Conservation (phyloP, 2,797 vertebrate species). For the Alcedo atthis region DNA sequence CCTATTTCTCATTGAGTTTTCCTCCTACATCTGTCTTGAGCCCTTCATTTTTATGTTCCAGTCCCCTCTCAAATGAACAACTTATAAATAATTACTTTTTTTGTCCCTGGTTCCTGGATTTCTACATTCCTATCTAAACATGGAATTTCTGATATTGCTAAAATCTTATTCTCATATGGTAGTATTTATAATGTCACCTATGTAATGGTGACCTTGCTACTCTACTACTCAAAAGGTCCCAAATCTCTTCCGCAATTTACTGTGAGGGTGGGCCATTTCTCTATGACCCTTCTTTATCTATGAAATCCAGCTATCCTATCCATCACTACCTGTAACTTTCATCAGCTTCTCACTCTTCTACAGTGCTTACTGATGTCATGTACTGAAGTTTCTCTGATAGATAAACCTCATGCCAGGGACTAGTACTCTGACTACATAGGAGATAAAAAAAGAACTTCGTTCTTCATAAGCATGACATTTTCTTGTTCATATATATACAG, state of each 20-base stretch:
- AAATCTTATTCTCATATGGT: background rate
- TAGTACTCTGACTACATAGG: background rate
- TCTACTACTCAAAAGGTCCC: background rate
- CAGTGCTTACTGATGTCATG: background rate
- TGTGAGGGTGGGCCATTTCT: background rate
- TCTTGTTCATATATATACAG: background rate
- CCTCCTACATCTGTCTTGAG: fast-evolving
- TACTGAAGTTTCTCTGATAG: background rate
- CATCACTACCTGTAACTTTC: background rate
- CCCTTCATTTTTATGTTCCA: background rate
- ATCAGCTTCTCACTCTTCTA: background rate
- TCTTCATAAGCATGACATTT: background rate
- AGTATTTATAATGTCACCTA: background rate
- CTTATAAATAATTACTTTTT: background rate
- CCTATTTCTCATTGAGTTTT: background rate
- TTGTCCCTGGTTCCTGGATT: background rate
- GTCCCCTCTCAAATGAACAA: background rate
- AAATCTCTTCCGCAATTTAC: background rate
- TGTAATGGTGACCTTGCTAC: background rate
- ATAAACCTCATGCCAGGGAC: background rate
- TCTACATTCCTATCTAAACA: background rate
- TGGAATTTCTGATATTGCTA: background rate
- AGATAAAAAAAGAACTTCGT: background rate
- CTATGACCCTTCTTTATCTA: fast-evolving
- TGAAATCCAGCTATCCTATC: background rate